Evolutionary conservation across 2,113 vertebrate genomes (phyloP).

Genomic region (Alosa alosa): DNA sequence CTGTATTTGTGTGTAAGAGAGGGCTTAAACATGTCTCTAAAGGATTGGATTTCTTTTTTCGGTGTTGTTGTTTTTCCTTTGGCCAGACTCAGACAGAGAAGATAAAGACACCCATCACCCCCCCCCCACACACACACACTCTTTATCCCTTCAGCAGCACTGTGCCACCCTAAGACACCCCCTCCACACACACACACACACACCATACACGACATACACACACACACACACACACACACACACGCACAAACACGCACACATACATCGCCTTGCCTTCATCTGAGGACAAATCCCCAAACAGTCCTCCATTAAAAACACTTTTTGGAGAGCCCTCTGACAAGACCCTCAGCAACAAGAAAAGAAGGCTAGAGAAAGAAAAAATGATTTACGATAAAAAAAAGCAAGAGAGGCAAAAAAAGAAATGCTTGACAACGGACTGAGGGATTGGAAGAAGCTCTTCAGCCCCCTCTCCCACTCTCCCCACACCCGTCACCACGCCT

Average conservation of each 20-base stretch:
- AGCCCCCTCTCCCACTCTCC: slow-evolving; percentile 32
- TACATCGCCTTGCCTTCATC: slow-evolving; percentile 1
- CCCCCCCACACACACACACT: slow-evolving; percentile 35
- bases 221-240: neutral
- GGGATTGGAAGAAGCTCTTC: slow-evolving; percentile 36
- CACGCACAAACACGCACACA: too few relatives aligned
- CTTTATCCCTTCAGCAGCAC: slow-evolving; percentile 51
- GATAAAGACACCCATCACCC: too few relatives aligned
- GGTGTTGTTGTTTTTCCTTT: too few relatives aligned
- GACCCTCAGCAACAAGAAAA: slow-evolving; percentile 24
- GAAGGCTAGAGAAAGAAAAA: too few relatives aligned
- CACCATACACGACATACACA: slow-evolving; percentile 37
- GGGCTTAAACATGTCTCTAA: too few relatives aligned
- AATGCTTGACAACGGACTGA: slow-evolving; percentile 47
- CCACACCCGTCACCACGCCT: neutral
- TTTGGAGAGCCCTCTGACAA: slow-evolving; percentile 59
- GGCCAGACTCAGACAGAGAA: too few relatives aligned
- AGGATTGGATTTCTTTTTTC: too few relatives aligned
- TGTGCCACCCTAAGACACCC: slow-evolving; percentile 34
- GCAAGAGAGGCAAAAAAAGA: slow-evolving; percentile 37
- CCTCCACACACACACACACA: too few relatives aligned
- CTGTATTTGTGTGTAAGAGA: too few relatives aligned
- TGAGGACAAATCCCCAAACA: slow-evolving; percentile 60
- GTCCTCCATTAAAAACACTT: slow-evolving; percentile 65
- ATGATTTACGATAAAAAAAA: too few relatives aligned